Percentiles rank a stretch among this genome's conserved stretches.
phyloP scores from a whole-genome alignment of 2,113 vertebrate genomes.

The Aptenodytes forsteri region DNA sequence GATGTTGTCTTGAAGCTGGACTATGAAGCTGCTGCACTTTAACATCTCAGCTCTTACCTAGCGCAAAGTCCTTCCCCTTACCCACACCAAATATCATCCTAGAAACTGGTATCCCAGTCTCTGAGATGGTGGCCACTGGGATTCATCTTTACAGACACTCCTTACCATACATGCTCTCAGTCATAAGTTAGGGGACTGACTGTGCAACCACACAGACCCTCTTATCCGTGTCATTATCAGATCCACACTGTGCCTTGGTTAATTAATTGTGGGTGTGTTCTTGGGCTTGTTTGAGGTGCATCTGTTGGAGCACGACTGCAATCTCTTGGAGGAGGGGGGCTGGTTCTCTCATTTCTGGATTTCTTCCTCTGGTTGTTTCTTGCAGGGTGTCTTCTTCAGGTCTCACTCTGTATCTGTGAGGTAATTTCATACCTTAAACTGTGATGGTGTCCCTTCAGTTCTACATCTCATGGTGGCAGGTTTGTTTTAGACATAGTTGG shows the following conservation, averaged over 20 bases:
- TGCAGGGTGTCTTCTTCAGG: background rate
- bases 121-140: background rate
- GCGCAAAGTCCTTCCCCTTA: background rate
- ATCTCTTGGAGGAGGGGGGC: rapidly evolving
- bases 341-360: background rate
- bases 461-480: background rate
- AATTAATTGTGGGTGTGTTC: background rate
- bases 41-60: background rate
- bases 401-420: background rate
- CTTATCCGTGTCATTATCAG: background rate
- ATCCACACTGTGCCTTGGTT: background rate
- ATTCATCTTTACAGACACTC: background rate
- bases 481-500: background rate
- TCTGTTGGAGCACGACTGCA: background rate
- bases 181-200: background rate
- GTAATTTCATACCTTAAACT: background rate
- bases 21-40: background rate
- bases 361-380: background rate
- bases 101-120: background rate
- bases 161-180: background rate
- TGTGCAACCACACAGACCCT: background rate
- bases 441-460: background rate
- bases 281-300: background rate
- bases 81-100: too few relatives aligned
- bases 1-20: background rate